These are phyloP conservation scores for Drosophila pachea DNA, from an alignment of 1,140 invertebrate genomes.

Conservation along the genomic window DNA sequence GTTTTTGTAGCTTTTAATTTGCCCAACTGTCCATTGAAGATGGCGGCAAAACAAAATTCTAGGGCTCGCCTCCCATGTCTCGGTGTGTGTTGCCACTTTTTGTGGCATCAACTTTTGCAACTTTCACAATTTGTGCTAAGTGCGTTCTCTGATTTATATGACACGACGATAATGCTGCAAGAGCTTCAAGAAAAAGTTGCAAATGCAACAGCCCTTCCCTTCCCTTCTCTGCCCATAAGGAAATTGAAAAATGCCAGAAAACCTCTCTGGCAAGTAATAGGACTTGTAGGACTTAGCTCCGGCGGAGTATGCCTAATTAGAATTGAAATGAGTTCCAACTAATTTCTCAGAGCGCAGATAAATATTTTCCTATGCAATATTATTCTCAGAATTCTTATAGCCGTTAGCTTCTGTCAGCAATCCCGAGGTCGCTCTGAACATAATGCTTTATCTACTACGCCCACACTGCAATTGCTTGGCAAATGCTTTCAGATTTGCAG, in stretches of 20 bases:
- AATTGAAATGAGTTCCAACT: not conserved
- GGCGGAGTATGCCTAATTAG: not conserved
- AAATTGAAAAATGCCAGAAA: not conserved
- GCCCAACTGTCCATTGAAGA: constrained; percentile 30
- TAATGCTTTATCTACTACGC: too few relatives aligned
- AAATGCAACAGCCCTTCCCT: constrained; percentile 11
- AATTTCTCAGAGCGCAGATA: too few relatives aligned
- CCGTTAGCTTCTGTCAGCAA: too few relatives aligned
- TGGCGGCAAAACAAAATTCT: constrained; percentile 26
- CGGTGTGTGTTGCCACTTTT: constrained; percentile 22
- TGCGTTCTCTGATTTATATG: constrained; percentile 69
- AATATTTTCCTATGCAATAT: too few relatives aligned
- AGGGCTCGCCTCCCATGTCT: constrained; percentile 27
- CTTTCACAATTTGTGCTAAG: constrained; percentile 71
- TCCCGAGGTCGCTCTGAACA: too few relatives aligned
- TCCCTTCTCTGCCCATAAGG: constrained; percentile 3
- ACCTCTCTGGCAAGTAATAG: not conserved
- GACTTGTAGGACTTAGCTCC: not conserved
- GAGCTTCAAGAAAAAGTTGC: constrained; percentile 15
- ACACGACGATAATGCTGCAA: constrained; percentile 14
- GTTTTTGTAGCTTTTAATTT: constrained; percentile 51
- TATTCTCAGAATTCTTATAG: too few relatives aligned
- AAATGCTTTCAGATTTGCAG: too few relatives aligned
- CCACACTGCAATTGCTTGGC: too few relatives aligned
- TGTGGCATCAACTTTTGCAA: constrained; percentile 60